Evolutionary conservation across 1,140 invertebrate genomes (phyloP).

Genomic region (Cherax quadricarinatus): DNA sequence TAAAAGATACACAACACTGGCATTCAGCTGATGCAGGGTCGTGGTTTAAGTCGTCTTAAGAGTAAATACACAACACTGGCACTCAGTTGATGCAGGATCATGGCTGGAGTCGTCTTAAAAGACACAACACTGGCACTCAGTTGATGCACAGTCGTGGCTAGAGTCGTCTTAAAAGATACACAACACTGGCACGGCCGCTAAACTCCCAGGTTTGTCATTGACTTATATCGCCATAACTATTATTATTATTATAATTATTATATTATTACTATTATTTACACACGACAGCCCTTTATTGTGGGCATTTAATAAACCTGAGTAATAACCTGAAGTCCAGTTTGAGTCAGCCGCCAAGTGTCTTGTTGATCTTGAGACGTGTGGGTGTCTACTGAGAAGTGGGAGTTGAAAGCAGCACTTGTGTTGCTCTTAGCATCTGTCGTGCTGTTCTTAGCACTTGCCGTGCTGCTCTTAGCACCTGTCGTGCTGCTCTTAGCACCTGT

Average conservation of each 20-base stretch:
- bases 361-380: background rate
- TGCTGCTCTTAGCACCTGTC: too few species aligned
- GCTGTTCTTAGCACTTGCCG: too few species aligned
- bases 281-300: slow-evolving; percentile 8
- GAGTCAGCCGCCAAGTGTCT: slow-evolving; percentile 9
- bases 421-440: too few species aligned
- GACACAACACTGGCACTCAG: background rate
- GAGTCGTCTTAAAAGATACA: background rate
- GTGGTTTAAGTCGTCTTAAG: background rate
- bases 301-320: slow-evolving; percentile 49
- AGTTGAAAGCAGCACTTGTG: too few species aligned
- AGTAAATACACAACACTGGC: too few species aligned
- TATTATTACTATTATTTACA: slow-evolving; percentile 33
- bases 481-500: too few species aligned
- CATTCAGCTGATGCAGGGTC: too few species aligned
- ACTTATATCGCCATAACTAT: background rate
- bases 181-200: background rate
- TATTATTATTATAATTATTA: slow-evolving; percentile 9
- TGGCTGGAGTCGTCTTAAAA: background rate
- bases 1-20: background rate
- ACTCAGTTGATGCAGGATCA: background rate
- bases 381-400: background rate
- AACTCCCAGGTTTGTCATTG: slow-evolving; percentile 5
- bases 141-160: background rate
- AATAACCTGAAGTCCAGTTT: slow-evolving; percentile 43